Conservation (phyloP, 2,797 vertebrate genomes). For the Echiichthys vipera region DNA sequence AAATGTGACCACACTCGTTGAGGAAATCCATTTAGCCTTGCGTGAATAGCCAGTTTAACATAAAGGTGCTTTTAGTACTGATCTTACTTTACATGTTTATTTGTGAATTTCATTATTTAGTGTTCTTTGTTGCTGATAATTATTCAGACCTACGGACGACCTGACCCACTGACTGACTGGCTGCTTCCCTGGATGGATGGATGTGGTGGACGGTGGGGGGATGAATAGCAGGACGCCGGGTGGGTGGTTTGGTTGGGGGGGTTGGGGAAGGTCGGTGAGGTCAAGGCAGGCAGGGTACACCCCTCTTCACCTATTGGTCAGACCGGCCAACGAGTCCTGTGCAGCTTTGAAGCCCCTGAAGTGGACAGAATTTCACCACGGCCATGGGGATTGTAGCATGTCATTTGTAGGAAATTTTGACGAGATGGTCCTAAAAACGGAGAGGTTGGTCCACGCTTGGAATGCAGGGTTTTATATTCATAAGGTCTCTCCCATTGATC, state of each 20-base stretch:
- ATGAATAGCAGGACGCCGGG: conserved; percentile 56
- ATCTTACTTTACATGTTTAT: background rate
- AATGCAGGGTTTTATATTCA: conserved; percentile 58
- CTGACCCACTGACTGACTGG: conserved; percentile 49
- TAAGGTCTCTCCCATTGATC: conserved; percentile 41
- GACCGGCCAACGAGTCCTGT: conserved; percentile 34
- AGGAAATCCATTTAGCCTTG: conserved; percentile 27
- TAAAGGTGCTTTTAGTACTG: too few species aligned
- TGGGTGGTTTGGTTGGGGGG: conserved; percentile 44
- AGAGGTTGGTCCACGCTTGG: conserved; percentile 41
- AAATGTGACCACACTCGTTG: conserved; percentile 20
- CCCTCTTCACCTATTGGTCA: conserved; percentile 76
- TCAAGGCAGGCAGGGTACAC: conserved; percentile 76
- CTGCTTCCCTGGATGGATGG: conserved; percentile 32
- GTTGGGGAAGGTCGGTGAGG: conserved; percentile 71
- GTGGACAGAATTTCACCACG: conserved; percentile 78
- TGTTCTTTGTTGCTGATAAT: background rate
- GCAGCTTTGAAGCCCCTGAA: conserved; percentile 74
- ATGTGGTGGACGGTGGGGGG: conserved; percentile 52
- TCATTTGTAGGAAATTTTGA: conserved; percentile 78
- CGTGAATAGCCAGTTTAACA: background rate
- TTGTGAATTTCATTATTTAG: background rate
- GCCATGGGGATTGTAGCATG: conserved; percentile 81
- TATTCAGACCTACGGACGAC: conserved; percentile 14
- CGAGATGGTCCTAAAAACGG: conserved; percentile 77